Conservation (phyloP, 2,888 invertebrate genomes). For the Meganola albula region DNA sequence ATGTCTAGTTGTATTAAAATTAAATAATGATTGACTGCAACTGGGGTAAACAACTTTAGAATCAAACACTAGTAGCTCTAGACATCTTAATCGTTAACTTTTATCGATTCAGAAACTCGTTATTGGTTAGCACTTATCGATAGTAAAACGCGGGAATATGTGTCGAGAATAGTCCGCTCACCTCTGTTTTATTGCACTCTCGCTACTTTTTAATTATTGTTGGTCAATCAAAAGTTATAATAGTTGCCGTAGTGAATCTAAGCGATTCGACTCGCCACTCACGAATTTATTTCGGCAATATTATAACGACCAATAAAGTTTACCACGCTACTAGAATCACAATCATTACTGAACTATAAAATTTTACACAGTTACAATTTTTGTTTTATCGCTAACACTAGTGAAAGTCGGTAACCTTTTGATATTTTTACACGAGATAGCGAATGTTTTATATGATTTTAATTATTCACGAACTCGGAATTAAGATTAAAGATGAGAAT, state of each 20-base stretch:
- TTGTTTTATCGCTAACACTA: slow-evolving; percentile 37
- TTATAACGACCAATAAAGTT: slow-evolving; percentile 69
- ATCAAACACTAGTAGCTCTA: slow-evolving; percentile 23
- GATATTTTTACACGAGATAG: slow-evolving; percentile 25
- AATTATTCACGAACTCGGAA: slow-evolving; percentile 16
- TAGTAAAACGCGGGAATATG: slow-evolving; percentile 8
- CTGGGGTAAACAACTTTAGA: slow-evolving; percentile 23
- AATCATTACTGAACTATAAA: slow-evolving; percentile 60
- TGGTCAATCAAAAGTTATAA: slow-evolving; percentile 56
- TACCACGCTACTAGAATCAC: slow-evolving; percentile 68
- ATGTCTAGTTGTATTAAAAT: too few species aligned
- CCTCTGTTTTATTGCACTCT: slow-evolving; percentile 41
- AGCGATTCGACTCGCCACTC: slow-evolving; percentile 57
- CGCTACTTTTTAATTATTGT: slow-evolving; percentile 67
- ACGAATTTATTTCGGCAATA: slow-evolving; percentile 54
- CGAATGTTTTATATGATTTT: slow-evolving; percentile 22
- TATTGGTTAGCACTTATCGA: slow-evolving; percentile 14
- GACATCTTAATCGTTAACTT: slow-evolving; percentile 18
- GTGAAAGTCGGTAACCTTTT: slow-evolving; percentile 49
- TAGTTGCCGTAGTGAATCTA: slow-evolving; percentile 51
- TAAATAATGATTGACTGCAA: too few species aligned
- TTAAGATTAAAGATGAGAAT: slow-evolving; percentile 27
- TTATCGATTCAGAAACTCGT: slow-evolving; percentile 19
- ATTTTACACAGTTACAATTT: slow-evolving; percentile 46
- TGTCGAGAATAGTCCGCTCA: slow-evolving; percentile 22